Conservation (phyloP, 2,888 invertebrate species). For the Gerris lacustris region DNA sequence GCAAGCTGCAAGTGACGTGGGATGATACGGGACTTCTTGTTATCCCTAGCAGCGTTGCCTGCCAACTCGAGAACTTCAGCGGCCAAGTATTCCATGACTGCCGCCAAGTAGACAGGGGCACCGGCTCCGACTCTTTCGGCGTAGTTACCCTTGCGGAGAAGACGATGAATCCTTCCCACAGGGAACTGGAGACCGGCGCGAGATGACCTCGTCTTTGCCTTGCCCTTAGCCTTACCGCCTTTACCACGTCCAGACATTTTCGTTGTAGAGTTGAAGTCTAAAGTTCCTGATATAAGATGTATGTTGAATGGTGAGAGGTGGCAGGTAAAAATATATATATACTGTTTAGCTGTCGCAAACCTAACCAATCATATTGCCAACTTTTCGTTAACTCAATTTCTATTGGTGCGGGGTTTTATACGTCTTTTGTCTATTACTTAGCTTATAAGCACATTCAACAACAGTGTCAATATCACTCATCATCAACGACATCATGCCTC, state of each 20-base stretch:
- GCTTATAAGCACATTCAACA: no score
- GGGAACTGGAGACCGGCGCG: slow-evolving; percentile 46
- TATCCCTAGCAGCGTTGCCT: slow-evolving; percentile 50
- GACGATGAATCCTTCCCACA: slow-evolving; percentile 46
- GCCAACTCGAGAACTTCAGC: slow-evolving; percentile 56
- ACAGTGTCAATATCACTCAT: no score
- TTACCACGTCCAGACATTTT: slow-evolving; percentile 28
- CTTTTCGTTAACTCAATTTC: no score
- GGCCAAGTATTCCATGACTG: slow-evolving; percentile 51
- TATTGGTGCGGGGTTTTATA: no score
- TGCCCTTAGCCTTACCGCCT: slow-evolving; percentile 37
- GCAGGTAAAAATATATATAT: no score
- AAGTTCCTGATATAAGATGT: neutral
- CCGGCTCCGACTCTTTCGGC: slow-evolving; percentile 46
- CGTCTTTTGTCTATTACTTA: no score
- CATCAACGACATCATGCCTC: no score
- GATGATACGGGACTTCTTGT: slow-evolving; percentile 57
- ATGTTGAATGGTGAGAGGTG: neutral
- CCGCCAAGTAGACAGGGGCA: slow-evolving; percentile 45
- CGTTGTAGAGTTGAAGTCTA: neutral
- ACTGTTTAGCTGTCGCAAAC: no score
- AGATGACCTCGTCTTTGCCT: slow-evolving; percentile 42
- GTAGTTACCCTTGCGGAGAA: slow-evolving; percentile 48
- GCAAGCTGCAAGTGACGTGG: slow-evolving; percentile 69
- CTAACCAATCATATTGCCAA: no score